phyloP scores from a whole-genome alignment of 2,888 invertebrate species.

The Crematogaster levior region DNA sequence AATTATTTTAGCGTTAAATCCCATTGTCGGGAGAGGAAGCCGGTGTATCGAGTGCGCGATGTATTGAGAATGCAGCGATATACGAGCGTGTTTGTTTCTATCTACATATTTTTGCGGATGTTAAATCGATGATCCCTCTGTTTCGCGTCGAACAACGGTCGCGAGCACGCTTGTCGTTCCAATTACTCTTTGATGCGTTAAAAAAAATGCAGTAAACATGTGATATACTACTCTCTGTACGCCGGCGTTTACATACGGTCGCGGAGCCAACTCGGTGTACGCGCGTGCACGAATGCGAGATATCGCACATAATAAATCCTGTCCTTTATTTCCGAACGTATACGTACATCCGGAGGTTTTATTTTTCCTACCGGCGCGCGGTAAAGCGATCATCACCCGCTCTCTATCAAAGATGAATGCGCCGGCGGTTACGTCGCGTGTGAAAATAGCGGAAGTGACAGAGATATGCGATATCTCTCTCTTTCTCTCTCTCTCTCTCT shows the following conservation, averaged over 20 bases:
- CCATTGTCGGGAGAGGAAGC: neutral
- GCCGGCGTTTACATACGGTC: slow-evolving; percentile 30
- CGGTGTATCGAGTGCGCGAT: neutral
- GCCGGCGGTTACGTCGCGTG: slow-evolving; percentile 2
- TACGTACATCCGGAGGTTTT: slow-evolving; percentile 33
- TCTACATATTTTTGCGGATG: slow-evolving; percentile 24
- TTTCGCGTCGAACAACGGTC: slow-evolving; percentile 4
- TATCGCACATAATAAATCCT: slow-evolving; percentile 51
- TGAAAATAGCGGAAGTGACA: slow-evolving; percentile 3
- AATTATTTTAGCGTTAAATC: slow-evolving; percentile 20
- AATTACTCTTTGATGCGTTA: slow-evolving; percentile 41
- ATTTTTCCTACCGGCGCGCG: slow-evolving; percentile 32
- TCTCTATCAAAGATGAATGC: slow-evolving; percentile 41
- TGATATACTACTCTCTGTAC: slow-evolving; percentile 15
- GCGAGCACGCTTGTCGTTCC: slow-evolving; percentile 21
- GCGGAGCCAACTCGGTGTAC: neutral
- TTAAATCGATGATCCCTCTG: slow-evolving; percentile 25
- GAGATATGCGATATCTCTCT: neutral
- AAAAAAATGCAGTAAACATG: slow-evolving; percentile 34
- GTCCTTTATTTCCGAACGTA: slow-evolving; percentile 45
- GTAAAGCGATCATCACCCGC: slow-evolving; percentile 37
- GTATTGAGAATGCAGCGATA: slow-evolving; percentile 8
- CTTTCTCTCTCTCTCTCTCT: too few species aligned
- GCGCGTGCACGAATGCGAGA: slow-evolving; percentile 25
- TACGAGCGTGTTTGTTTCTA: neutral